Evolutionary conservation across 2,113 vertebrate genomes (phyloP).

Genomic region (Motacilla alba): DNA sequence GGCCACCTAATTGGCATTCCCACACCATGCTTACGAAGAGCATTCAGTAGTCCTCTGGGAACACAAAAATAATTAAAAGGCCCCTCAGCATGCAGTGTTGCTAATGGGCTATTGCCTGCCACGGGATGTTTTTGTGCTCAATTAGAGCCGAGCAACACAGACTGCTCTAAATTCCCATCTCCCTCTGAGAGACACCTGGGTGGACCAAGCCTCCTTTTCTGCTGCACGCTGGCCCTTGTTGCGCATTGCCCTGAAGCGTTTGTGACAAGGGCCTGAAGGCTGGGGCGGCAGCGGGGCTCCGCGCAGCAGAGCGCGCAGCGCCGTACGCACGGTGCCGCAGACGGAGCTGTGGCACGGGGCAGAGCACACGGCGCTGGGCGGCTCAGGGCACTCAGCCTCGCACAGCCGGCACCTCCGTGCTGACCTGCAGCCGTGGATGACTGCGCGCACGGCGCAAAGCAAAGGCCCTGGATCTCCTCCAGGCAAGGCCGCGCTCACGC

Average conservation of each 20-base stretch:
- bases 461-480: slow-evolving; percentile 26
- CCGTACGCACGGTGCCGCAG: background rate
- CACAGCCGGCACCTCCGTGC: rapidly evolving
- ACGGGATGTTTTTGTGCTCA: slow-evolving; percentile 46
- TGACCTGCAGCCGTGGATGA: slow-evolving; percentile 30
- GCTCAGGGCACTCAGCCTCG: background rate
- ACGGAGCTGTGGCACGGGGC: background rate
- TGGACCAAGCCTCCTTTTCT: background rate
- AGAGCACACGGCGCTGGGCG: background rate
- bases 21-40: background rate
- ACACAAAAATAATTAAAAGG: slow-evolving; percentile 62
- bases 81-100: slow-evolving; percentile 40
- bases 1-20: slow-evolving; percentile 63
- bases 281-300: background rate
- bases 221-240: background rate
- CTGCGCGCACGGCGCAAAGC: background rate
- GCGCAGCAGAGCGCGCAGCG: background rate
- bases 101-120: slow-evolving; percentile 45
- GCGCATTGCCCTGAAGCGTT: background rate
- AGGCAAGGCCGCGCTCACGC: background rate
- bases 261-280: background rate
- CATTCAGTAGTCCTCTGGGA: slow-evolving; percentile 51
- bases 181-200: background rate
- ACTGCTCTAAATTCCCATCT: background rate
- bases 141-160: slow-evolving; percentile 5